Base-by-base conservation (phyloP, 2,113 vertebrate species). In the Epinephelus lanceolatus region DNA sequence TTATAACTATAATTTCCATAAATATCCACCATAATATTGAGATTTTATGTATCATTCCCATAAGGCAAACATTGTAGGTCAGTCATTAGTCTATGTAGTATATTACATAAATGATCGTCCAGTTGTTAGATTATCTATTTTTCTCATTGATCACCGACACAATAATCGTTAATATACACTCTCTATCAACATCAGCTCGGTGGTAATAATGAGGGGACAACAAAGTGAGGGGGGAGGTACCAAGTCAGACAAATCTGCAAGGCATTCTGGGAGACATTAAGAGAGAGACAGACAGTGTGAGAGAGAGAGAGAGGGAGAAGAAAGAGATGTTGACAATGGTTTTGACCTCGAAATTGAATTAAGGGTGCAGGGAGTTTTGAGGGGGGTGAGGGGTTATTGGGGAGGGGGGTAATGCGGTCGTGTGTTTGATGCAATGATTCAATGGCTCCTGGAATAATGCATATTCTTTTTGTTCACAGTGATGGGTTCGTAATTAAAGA, bases 401-500 rank as follows among this genome's bases (percentile, higher is more conserved):
- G 10, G 14, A 1, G n/a, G 2, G 61, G 27, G 66, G n/a, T 33
- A 49, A 65, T 12, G 80, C n/a, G 71, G 74, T 67, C 8, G 69
- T 71, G 71, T 81, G 91, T 92, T 86, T 78, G 84, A 93, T 93
- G 92, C 72, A 81, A 94, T 95, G 95, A 91, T 89, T 94, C 84
- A 87, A 95, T 96, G 95, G 95, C 94, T 96, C 96, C 94, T 94
- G 93, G 94, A 93, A 92, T 92, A 95, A 96, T 96, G 95, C 95
- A 95, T 96, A 95, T 93, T 93, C 88, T 93, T 93, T 94, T 94
- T 92, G 94, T 95, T 96, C 95, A 96, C 96, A 96, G 96, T 96
- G 96, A 96, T 95, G 95, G 96, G 95, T 96, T 96, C 90, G 88
- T 95, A 95, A 94, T 95, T 95, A 94, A 95, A 95, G 92, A 95